phyloP scores from a whole-genome alignment of 2,113 vertebrate species.

The Toxostoma redivivum region DNA sequence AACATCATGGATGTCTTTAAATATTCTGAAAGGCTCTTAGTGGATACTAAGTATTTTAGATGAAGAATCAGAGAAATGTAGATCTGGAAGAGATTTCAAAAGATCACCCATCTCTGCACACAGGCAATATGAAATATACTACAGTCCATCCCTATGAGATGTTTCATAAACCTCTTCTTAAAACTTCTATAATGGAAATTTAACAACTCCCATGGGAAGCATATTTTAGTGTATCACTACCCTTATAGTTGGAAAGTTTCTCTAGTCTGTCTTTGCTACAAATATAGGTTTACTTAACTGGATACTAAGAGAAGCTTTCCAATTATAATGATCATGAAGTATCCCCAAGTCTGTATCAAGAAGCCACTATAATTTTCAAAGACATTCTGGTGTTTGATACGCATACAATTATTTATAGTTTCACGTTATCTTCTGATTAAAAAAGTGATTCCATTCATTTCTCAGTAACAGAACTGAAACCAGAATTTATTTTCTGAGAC shows the following conservation, averaged over 20 bases:
- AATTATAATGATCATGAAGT: conserved; percentile 44
- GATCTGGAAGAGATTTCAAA: conserved; percentile 22
- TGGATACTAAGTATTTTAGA: not conserved
- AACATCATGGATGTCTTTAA: conserved; percentile 25
- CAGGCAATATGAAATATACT: conserved; percentile 28
- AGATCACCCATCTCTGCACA: conserved; percentile 23
- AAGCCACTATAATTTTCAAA: conserved; percentile 34
- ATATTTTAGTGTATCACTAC: conserved; percentile 15
- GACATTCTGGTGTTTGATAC: conserved; percentile 35
- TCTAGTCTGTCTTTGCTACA: conserved; percentile 29
- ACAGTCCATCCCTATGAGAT: conserved; percentile 43
- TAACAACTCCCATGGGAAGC: conserved; percentile 60
- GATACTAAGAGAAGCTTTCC: conserved; percentile 20
- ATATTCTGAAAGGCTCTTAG: conserved; percentile 13
- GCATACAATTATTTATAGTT: not conserved
- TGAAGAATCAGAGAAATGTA: conserved; percentile 27
- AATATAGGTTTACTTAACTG: conserved; percentile 2
- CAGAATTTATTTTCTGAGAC: not conserved
- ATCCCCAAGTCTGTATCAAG: not conserved
- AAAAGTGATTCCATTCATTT: not conserved
- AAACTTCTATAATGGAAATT: conserved; percentile 46
- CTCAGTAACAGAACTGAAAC: not conserved
- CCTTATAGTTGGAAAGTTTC: conserved; percentile 41
- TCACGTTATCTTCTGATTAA: not conserved
- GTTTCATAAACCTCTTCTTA: conserved; percentile 39